Evolutionary conservation across 92 coral and sea anemone genomes (phyloP).

Genomic region (Palythoa grandis): DNA sequence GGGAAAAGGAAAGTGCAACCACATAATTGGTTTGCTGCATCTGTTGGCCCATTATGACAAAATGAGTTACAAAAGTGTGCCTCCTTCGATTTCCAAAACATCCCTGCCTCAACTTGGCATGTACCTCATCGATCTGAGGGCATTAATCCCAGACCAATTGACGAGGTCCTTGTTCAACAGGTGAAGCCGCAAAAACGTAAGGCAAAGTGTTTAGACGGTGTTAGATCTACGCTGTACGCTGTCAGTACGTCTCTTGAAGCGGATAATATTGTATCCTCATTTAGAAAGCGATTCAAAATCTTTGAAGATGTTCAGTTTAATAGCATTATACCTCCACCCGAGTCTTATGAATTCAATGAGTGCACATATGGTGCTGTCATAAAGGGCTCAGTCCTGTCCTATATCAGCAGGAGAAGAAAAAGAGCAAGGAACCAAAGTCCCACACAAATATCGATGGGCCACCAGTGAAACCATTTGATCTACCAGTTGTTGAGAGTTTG

Average conservation of each 20-base stretch:
- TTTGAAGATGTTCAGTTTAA: background rate
- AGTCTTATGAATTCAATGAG: no score
- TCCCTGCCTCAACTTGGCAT: no score
- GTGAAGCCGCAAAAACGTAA: background rate
- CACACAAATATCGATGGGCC: constrained; percentile 5
- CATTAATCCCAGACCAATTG: background rate
- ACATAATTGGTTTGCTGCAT: background rate
- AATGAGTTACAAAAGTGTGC: background rate
- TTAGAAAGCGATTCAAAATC: background rate
- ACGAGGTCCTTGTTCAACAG: background rate
- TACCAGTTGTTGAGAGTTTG: constrained; percentile 14
- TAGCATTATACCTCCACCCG: no score
- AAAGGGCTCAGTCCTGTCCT: constrained; percentile 33
- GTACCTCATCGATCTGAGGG: background rate
- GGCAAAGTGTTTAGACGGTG: background rate
- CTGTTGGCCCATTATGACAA: background rate
- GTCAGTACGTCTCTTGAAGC: background rate
- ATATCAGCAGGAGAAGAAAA: constrained; percentile 22
- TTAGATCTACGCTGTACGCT: background rate
- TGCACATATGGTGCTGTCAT: no score
- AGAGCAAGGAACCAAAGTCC: constrained; percentile 1
- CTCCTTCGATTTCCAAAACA: background rate
- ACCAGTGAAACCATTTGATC: background rate
- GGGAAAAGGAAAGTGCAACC: background rate
- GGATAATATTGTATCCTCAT: background rate